Conservation (phyloP, 2,113 vertebrate genomes). For the Osmerus mordax region DNA sequence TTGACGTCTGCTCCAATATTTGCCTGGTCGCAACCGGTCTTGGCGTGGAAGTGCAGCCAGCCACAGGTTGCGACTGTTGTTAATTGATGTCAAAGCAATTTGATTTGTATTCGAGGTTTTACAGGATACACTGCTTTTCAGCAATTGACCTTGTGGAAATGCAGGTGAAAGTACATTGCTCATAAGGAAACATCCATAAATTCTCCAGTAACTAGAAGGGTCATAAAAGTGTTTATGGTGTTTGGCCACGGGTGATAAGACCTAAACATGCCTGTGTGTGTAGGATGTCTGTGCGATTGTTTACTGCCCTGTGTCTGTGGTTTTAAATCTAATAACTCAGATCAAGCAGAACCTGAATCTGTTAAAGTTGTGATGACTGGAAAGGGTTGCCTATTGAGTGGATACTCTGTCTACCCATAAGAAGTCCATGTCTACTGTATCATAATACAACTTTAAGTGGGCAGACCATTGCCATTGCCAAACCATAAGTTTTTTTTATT, state of each 20-base stretch:
- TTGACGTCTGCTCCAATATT: conserved; percentile 34
- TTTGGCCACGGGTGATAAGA: no score
- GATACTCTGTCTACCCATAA: neutral
- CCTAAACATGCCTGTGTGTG: no score
- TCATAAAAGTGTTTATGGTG: no score
- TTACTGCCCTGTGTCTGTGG: neutral
- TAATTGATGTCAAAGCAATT: neutral
- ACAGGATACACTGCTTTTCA: neutral
- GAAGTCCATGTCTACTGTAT: neutral
- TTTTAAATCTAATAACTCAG: neutral
- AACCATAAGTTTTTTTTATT: no score
- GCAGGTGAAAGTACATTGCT: no score
- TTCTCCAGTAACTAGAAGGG: no score
- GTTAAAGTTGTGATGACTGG: neutral
- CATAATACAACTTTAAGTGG: no score
- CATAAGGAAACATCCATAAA: no score
- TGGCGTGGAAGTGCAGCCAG: conserved; percentile 34
- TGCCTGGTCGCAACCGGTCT: conserved; percentile 13
- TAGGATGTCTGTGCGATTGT: neutral
- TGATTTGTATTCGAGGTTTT: no score
- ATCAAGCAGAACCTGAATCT: neutral
- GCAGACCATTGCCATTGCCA: no score
- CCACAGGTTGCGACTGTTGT: conserved; percentile 63
- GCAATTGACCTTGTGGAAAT: neutral
- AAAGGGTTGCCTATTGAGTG: neutral